These are phyloP conservation scores for Aphelocoma coerulescens DNA, from an alignment of 2,113 vertebrate genomes.

Conservation along the genomic window DNA sequence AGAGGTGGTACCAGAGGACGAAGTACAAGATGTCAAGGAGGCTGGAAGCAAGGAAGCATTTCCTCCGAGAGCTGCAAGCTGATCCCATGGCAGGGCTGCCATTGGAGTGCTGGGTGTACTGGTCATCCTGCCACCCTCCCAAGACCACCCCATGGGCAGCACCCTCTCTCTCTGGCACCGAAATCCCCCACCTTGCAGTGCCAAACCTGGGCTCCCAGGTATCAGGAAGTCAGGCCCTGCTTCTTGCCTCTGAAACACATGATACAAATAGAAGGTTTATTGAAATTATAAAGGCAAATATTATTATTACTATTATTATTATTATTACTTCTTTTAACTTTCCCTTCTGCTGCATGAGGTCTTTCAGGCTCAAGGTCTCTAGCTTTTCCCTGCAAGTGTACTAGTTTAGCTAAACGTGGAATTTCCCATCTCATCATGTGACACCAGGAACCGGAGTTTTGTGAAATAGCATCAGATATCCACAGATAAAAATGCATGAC, in stretches of 20 bases:
- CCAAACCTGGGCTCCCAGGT: neutral
- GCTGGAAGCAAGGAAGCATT: neutral
- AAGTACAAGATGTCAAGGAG: neutral
- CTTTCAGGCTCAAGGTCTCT: neutral
- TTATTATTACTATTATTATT: neutral
- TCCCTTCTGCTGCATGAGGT: neutral
- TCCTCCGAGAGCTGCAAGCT: accelerated
- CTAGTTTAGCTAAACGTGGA: neutral
- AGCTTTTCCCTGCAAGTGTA: neutral
- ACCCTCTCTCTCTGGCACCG: accelerated
- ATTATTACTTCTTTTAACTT: neutral
- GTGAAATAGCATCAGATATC: neutral
- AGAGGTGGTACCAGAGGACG: accelerated
- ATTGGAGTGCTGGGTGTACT: accelerated
- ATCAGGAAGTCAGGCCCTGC: accelerated
- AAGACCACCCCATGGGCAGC: neutral
- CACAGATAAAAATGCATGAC: neutral
- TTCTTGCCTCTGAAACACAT: neutral
- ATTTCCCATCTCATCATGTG: neutral
- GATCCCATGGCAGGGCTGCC: accelerated
- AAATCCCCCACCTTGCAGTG: neutral
- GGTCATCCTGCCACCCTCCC: accelerated
- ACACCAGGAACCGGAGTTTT: neutral
- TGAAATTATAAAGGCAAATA: neutral
- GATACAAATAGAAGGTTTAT: neutral